Evolutionary conservation across 2,888 invertebrate genomes (phyloP).

Genomic region (Tenthredo distinguenda): DNA sequence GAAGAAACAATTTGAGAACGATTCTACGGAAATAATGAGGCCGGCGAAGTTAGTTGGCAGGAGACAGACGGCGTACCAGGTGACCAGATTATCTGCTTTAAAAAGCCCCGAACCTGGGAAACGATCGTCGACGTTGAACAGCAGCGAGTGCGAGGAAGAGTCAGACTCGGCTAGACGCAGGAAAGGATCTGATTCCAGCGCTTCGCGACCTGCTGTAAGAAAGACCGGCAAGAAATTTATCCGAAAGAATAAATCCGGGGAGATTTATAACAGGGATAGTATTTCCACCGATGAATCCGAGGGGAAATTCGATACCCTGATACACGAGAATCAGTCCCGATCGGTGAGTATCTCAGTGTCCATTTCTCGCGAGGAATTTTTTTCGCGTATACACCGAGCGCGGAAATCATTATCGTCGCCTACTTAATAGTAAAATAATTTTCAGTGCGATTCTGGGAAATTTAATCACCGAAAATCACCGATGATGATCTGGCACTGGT

Average conservation of each 20-base stretch:
- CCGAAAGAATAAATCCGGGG: neutral
- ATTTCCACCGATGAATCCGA: neutral
- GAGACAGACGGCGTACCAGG: neutral
- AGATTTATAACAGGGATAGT: neutral
- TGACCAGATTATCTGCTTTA: neutral
- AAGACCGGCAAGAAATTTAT: neutral
- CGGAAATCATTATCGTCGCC: neutral
- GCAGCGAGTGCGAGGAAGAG: neutral
- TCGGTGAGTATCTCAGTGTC: neutral
- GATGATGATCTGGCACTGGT: constrained; percentile 20
- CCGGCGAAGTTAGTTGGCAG: neutral
- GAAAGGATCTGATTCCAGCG: neutral
- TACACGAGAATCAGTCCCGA: neutral
- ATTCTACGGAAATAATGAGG: neutral
- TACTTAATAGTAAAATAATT: neutral
- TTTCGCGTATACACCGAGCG: neutral
- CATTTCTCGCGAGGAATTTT: neutral
- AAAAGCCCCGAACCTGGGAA: neutral
- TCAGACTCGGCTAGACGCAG: too few species aligned
- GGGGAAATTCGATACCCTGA: neutral
- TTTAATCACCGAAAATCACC: neutral
- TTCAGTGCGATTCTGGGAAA: neutral
- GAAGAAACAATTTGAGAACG: too few species aligned
- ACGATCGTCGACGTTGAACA: neutral
- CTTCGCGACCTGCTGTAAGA: neutral